Base-by-base conservation (phyloP, 1,140 invertebrate genomes). In the Bombus vancouverensis region DNA sequence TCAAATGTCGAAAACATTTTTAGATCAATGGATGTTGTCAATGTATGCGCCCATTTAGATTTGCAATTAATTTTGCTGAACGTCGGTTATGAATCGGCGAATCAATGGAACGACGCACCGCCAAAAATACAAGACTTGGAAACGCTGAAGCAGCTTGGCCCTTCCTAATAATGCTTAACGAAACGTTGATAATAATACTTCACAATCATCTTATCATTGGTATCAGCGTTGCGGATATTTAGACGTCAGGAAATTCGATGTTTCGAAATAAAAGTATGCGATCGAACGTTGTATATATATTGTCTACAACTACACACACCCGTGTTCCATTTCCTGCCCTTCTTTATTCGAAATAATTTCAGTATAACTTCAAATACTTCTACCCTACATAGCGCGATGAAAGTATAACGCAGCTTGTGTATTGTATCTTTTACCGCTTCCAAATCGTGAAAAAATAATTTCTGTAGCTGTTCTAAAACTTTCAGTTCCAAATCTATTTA, bases 191-290 rank as follows among this genome's bases (percentile, higher is more conserved):
- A 85, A 89, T 89, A 89, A 88, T 87, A 91, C 77, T 86, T 79
- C 59, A 90, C 88, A 68, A 82, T 91, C 89, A 73, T 89, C 85
- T 87, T 90, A 80, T 90, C 82, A 90, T 87, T 87, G 82, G 72
- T 91, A 90, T 91, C 57, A 57, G 71, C 84, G 72, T 83, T 83
- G 85, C 81, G 77, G 87, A 88, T 79, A 76, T 83, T 86, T 91
- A 80, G 82, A 89, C 82, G 87, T 89, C 84, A 68, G 66, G 83
- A 62, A 90, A 85, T 72, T 91, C 86, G 82, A 87, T 90, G 90
- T 91, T 90, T 91, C 79, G 62, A 91, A 91, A 91, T 90, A 91
- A 91, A 91, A 91, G 13, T 90, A 90, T 88, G 53, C 76, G 65
- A 81, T 87, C 78, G 74, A 87, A 90, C 68, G 66, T 89, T 89